Evolutionary conservation across 2,113 vertebrate genomes (phyloP).

Genomic region (Bostrychus sinensis): DNA sequence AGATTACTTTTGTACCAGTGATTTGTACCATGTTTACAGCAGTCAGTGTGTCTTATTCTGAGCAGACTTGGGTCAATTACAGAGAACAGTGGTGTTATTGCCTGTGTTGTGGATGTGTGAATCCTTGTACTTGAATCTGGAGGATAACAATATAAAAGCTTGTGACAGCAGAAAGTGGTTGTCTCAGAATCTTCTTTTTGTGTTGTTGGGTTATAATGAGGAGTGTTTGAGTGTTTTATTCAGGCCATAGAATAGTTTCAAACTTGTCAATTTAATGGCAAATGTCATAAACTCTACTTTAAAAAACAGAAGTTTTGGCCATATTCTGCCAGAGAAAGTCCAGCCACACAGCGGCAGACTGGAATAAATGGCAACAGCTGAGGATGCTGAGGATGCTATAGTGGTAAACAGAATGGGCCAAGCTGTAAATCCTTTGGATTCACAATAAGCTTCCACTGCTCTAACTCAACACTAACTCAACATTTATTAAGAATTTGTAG

Average conservation of each 20-base stretch:
- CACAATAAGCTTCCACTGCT: not conserved
- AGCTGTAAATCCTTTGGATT: too few relatives aligned
- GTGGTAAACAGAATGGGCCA: too few relatives aligned
- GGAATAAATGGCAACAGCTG: too few relatives aligned
- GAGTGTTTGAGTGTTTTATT: not conserved
- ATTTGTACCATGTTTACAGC: slow-evolving; percentile 81
- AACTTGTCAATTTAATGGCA: too few relatives aligned
- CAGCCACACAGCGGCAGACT: too few relatives aligned
- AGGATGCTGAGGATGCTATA: too few relatives aligned
- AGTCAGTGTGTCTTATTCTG: slow-evolving; percentile 72
- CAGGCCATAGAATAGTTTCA: too few relatives aligned
- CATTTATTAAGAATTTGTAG: not conserved
- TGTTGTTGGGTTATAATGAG: not conserved
- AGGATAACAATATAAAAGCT: slow-evolving; percentile 32
- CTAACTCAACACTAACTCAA: not conserved
- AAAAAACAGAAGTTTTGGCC: too few relatives aligned
- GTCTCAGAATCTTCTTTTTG: slow-evolving; percentile 3
- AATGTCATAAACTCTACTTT: too few relatives aligned
- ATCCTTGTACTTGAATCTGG: slow-evolving; percentile 76
- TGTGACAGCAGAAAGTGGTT: slow-evolving; percentile 32
- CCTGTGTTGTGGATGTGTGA: slow-evolving; percentile 64
- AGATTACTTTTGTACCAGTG: slow-evolving; percentile 72
- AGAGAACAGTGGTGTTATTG: slow-evolving; percentile 17
- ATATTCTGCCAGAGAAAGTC: too few relatives aligned
- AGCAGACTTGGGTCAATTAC: not conserved